Evolutionary conservation across 2,797 vertebrate species (phyloP).

Genomic region (Aldrovandia affinis): DNA sequence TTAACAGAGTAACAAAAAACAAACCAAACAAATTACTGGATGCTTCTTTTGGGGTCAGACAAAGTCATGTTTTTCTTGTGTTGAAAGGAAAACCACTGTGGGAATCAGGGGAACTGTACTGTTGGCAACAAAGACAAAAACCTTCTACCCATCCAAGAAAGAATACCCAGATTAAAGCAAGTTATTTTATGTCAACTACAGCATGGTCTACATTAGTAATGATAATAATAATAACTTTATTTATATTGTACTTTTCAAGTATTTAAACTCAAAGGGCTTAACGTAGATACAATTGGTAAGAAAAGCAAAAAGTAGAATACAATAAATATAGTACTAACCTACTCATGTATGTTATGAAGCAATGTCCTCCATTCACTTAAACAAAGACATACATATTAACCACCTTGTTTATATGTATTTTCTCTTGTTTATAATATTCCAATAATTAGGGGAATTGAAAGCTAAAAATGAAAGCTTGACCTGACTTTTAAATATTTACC

Average conservation of each 20-base stretch:
- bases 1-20: not conserved
- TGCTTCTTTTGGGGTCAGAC: too few relatives aligned
- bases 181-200: not conserved
- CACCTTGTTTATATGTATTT: not conserved
- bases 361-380: not conserved
- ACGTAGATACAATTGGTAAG: too few relatives aligned
- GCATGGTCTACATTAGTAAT: not conserved
- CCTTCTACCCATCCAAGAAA: not conserved
- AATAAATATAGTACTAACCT: too few relatives aligned
- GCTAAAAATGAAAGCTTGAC: not conserved
- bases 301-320: too few relatives aligned
- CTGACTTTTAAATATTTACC: constrained; percentile 5
- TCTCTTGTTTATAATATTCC: not conserved
- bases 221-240: too few relatives aligned
- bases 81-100: not conserved
- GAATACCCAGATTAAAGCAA: not conserved
- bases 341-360: too few relatives aligned
- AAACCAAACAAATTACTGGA: too few relatives aligned
- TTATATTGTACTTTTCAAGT: too few relatives aligned
- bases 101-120: not conserved
- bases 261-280: too few relatives aligned
- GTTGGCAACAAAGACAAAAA: not conserved
- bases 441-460: not conserved
- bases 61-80: not conserved
- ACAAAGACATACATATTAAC: not conserved